These are phyloP conservation scores for Psammodynastes pulverulentus DNA, from an alignment of 2,113 vertebrate species.

Conservation along the genomic window DNA sequence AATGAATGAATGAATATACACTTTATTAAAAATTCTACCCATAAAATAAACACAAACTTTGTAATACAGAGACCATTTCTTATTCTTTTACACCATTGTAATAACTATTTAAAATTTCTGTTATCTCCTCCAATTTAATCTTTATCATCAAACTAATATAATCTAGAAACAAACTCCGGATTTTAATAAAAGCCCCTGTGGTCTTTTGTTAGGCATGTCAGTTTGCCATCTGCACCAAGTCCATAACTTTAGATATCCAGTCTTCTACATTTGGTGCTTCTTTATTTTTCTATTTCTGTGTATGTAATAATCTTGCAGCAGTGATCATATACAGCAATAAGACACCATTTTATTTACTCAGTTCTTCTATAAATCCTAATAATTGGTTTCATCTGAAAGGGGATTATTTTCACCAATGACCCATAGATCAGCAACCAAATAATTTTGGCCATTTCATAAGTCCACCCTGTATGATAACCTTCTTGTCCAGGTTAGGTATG, in stretches of 20 bases:
- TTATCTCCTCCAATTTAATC: background rate
- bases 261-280: background rate
- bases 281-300: background rate
- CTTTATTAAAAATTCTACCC: too few species aligned
- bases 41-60: too few species aligned
- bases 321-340: background rate
- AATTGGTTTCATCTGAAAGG: background rate
- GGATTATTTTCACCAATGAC: background rate
- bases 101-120: background rate
- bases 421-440: background rate
- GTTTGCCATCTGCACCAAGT: background rate
- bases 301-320: background rate
- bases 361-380: background rate
- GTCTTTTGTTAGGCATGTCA: too few species aligned
- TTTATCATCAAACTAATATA: background rate
- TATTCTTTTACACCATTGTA: background rate
- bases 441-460: background rate
- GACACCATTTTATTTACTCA: background rate
- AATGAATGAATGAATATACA: too few species aligned
- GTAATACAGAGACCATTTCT: too few species aligned
- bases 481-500: background rate
- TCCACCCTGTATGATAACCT: background rate
- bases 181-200: too few species aligned
- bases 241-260: background rate
- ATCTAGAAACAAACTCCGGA: background rate